A percentile compares a stretch with the other conserved stretches of the same genome.
Evolutionary conservation across 1,140 invertebrate species (phyloP).

Genomic region (Drosophila prosaltans): DNA sequence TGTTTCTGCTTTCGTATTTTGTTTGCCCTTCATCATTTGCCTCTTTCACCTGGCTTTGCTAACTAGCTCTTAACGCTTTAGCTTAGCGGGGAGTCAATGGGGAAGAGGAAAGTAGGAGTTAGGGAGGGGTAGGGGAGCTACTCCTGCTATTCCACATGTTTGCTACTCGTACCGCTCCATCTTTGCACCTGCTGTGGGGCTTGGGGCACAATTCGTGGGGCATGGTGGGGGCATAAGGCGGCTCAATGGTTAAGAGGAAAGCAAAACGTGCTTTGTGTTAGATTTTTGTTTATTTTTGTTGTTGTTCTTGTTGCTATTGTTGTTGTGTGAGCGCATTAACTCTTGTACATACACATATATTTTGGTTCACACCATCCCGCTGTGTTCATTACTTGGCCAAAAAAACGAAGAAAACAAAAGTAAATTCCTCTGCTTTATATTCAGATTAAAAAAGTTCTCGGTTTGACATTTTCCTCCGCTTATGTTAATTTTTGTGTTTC

Average conservation of each 20-base stretch:
- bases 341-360: slow-evolving; percentile 43
- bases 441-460: slow-evolving; percentile 59
- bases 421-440: slow-evolving; percentile 47
- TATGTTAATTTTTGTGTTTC: slow-evolving; percentile 18
- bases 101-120: too few relatives aligned
- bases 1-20: slow-evolving; percentile 15
- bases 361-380: slow-evolving; percentile 10
- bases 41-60: slow-evolving; percentile 47
- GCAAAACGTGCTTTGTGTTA: slow-evolving; percentile 59
- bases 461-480: slow-evolving; percentile 41
- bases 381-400: slow-evolving; percentile 43
- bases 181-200: slow-evolving; percentile 48
- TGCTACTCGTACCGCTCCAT: slow-evolving; percentile 2
- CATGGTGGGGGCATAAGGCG: background rate
- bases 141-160: background rate
- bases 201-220: slow-evolving; percentile 22
- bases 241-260: slow-evolving; percentile 15
- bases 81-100: slow-evolving; percentile 20
- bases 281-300: slow-evolving; percentile 44
- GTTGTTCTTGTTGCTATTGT: background rate
- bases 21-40: slow-evolving; percentile 23
- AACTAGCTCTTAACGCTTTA: slow-evolving; percentile 58
- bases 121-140: background rate
- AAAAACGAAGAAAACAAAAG: background rate
- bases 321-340: slow-evolving; percentile 47